Percentiles rank a stretch among this genome's conserved stretches.
These are phyloP conservation scores for Chromis chromis DNA, from an alignment of 2,797 vertebrate genomes.

Conservation along the genomic window DNA sequence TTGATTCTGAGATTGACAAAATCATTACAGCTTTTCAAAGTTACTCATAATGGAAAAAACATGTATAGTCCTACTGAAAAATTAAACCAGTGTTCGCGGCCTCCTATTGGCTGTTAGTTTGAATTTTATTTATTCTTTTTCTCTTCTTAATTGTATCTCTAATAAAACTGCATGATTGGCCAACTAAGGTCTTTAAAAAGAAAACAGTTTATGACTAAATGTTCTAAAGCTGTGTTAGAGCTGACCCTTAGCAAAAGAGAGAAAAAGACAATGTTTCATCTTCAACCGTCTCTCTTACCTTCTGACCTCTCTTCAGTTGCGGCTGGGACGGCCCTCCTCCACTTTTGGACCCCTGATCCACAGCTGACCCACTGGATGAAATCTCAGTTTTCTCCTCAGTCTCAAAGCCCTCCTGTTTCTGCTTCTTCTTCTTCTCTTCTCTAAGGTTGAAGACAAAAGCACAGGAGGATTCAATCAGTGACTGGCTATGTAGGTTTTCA, in stretches of 20 bases:
- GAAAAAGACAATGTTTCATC: no score
- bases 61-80: not conserved
- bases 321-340: conserved; percentile 75
- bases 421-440: conserved; percentile 94
- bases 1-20: not conserved
- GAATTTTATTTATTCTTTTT: not conserved
- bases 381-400: conserved; percentile 78
- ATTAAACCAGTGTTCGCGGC: no score
- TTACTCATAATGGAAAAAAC: not conserved
- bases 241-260: no score
- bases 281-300: conserved; percentile 79
- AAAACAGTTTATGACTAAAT: not conserved
- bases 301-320: conserved; percentile 92
- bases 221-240: no score
- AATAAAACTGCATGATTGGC: not conserved
- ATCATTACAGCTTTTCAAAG: no score
- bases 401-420: conserved; percentile 81
- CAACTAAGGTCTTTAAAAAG: not conserved
- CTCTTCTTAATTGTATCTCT: not conserved
- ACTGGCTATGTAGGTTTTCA: not conserved
- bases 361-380: conserved; percentile 24
- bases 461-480: not conserved
- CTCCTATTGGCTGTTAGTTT: not conserved
- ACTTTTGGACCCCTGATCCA: conserved; percentile 70
- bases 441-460: conserved; percentile 70